Evolutionary conservation across 2,797 vertebrate species (phyloP).

Genomic region (Chanos chanos): DNA sequence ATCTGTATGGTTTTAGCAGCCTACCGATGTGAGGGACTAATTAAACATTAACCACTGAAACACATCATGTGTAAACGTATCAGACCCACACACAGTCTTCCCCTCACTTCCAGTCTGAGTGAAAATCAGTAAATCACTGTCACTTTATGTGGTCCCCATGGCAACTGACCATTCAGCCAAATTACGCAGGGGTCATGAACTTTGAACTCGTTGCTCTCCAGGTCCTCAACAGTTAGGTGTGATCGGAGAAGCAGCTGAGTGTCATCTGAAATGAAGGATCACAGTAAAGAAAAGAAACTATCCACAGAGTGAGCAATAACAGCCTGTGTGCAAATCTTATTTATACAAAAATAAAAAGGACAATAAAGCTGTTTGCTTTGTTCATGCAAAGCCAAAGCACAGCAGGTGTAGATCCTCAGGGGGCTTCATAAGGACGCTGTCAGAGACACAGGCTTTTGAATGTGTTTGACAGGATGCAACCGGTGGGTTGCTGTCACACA

Average conservation of each 20-base stretch:
- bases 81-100: too few relatives aligned
- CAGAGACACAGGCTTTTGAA: too few relatives aligned
- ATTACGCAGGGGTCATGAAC: conserved; percentile 61
- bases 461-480: neutral
- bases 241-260: conserved; percentile 65
- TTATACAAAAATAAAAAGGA: neutral
- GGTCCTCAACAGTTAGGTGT: conserved; percentile 73
- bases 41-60: too few relatives aligned
- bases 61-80: too few relatives aligned
- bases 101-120: neutral
- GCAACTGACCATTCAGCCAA: conserved; percentile 74
- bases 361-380: too few relatives aligned
- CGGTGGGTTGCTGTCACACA: conserved; percentile 1
- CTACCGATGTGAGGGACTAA: too few relatives aligned
- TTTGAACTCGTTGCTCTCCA: conserved; percentile 72
- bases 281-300: conserved; percentile 1
- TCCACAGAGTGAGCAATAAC: neutral
- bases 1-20: too few relatives aligned
- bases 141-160: neutral
- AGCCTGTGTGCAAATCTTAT: conserved; percentile 1
- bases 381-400: too few relatives aligned
- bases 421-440: neutral
- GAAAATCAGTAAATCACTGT: neutral
- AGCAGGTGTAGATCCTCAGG: neutral
- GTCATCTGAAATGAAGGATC: conserved; percentile 64